Percentiles rank a stretch among this genome's conserved stretches.
phyloP scores from a whole-genome alignment of 1,140 invertebrate species.

The Prorops nasuta region DNA sequence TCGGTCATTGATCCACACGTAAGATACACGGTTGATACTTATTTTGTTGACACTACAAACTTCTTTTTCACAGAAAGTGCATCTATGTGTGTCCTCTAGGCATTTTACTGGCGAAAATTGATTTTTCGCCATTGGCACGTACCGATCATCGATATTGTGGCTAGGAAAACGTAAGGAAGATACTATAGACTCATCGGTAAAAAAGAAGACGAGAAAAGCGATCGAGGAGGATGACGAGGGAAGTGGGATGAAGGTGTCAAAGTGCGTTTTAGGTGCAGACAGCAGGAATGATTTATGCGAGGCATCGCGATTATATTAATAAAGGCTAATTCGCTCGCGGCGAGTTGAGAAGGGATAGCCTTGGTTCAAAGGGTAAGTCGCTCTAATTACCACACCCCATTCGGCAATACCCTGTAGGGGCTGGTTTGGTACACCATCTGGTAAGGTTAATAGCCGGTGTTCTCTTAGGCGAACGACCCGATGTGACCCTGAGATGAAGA shows the following conservation, averaged over 20 bases:
- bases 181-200: background rate
- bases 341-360: background rate
- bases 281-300: background rate
- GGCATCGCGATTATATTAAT: background rate
- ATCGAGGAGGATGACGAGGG: too few relatives aligned
- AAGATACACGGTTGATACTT: constrained; percentile 28
- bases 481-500: constrained; percentile 15
- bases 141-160: background rate
- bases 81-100: background rate
- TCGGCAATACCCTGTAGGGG: background rate
- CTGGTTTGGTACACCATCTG: constrained; percentile 15
- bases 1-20: constrained; percentile 37
- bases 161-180: background rate
- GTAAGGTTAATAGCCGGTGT: constrained; percentile 26
- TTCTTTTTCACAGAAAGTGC: constrained; percentile 3
- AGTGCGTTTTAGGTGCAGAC: background rate
- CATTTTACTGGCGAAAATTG: constrained; percentile 22
- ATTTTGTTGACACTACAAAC: constrained; percentile 36
- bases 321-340: background rate
- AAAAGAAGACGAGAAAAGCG: too few relatives aligned
- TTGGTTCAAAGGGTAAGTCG: constrained; percentile 10
- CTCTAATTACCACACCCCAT: constrained; percentile 18
- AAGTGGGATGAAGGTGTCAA: background rate
- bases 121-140: constrained; percentile 7
- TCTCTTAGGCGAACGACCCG: constrained; percentile 25